Base-by-base conservation (phyloP, 1,140 invertebrate species). In the Conus ventricosus region DNA sequence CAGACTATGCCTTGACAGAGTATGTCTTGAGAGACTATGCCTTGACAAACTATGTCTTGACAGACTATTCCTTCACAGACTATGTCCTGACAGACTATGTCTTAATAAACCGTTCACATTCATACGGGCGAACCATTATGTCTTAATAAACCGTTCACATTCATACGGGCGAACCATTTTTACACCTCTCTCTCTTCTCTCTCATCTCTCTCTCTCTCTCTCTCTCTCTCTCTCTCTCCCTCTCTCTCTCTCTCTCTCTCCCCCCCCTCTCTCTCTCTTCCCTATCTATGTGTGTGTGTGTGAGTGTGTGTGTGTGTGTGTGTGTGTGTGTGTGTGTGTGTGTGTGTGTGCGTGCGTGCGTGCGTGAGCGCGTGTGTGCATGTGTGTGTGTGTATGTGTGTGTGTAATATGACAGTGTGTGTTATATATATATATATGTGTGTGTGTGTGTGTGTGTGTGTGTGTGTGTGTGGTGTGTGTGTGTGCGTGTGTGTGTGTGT, bases 401-500 rank as follows among this genome's bases (percentile, higher is more conserved):
- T 85, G 88, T 88, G 83, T 84, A n/a, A n/a, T n/a, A n/a, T n/a
- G n/a, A n/a, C n/a, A n/a, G 63, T 85, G 82, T 8, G 57, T 15
- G 15, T 15, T 1, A 4, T 60, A 4, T 60, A 0, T 60, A 0
- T 11, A 4, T 88, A 63, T 88, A 63, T 88, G 81, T 88, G 82
- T 71, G 60, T 88, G 88, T 76, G 53, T 75, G 67, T 75, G 63
- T 78, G 88, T 57, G 63, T 54, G n/a, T 63, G 60, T 20, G 60
- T 80, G 78, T 13, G 25, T 80, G 51, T 15, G 23, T 80, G 39
- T 3, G 0, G 81, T 55, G 54, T 57, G 76, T 78, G 76, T 78
- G 76, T 39, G 76, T 78, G 76, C 39, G 76, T 85, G 88, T 88
- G 88, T 88, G 88, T 85, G 88, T 88, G 83, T 84, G 63, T 85